These are phyloP conservation scores for cat (Felis catus) DNA, from an alignment of 2,113 vertebrate genomes.

Conservation along the genomic window DNA sequence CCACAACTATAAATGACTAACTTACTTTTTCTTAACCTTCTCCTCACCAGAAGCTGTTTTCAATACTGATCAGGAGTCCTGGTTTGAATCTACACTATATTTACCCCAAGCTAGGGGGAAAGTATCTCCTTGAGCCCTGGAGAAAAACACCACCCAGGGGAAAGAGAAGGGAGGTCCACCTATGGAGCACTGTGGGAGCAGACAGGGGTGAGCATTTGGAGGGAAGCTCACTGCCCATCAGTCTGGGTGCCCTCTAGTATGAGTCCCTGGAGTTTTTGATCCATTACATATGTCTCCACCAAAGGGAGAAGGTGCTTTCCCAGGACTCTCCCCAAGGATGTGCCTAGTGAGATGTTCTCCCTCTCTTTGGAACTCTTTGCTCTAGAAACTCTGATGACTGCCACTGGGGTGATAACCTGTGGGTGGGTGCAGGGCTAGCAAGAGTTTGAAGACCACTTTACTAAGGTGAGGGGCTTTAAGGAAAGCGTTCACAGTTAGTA, in stretches of 20 bases:
- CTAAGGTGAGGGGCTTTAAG: background rate
- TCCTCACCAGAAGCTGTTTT: background rate
- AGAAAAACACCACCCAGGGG: background rate
- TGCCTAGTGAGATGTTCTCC: too few relatives aligned
- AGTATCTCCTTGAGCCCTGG: background rate
- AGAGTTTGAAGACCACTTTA: background rate
- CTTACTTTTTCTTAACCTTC: background rate
- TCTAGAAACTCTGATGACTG: background rate
- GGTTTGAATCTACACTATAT: background rate
- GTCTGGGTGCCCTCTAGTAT: background rate
- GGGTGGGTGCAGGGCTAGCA: background rate
- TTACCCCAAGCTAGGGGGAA: background rate
- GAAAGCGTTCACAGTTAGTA: background rate
- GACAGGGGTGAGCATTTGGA: background rate
- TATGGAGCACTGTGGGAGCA: background rate
- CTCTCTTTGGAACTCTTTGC: too few relatives aligned
- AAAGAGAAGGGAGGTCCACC: background rate
- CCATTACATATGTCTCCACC: too few relatives aligned
- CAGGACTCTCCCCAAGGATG: background rate
- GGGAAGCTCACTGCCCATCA: background rate
- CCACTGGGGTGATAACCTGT: too few relatives aligned
- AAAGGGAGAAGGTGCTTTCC: background rate
- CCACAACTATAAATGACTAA: background rate
- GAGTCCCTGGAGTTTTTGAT: background rate
- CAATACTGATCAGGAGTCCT: background rate